phyloP scores from a whole-genome alignment of 1,140 invertebrate species.

The Aradophagus sp. region DNA sequence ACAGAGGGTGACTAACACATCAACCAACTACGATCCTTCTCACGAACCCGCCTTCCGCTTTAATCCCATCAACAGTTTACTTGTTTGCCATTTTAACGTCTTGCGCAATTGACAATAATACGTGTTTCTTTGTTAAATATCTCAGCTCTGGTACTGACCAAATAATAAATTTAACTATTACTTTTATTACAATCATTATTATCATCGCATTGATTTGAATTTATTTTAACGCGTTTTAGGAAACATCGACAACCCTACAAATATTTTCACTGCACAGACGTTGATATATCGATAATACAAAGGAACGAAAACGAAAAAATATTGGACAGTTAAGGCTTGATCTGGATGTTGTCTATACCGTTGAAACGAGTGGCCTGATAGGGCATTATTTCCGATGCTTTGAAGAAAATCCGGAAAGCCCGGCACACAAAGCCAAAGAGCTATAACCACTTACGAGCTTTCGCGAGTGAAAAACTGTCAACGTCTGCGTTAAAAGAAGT shows the following conservation, averaged over 20 bases:
- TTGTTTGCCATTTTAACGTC: conserved; percentile 37
- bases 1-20: conserved; percentile 64
- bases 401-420: conserved; percentile 53
- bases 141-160: neutral
- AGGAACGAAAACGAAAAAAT: conserved; percentile 20
- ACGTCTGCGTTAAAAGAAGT: conserved; percentile 56
- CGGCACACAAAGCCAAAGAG: conserved; percentile 60
- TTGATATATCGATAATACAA: conserved; percentile 2
- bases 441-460: conserved; percentile 64
- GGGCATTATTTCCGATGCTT: conserved; percentile 58
- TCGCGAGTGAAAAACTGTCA: conserved; percentile 58
- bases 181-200: too few species aligned
- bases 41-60: conserved; percentile 36
- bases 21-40: conserved; percentile 47
- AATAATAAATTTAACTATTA: too few species aligned
- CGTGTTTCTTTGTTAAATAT: too few species aligned
- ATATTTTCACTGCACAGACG: too few species aligned
- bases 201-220: too few species aligned
- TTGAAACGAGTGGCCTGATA: conserved; percentile 44
- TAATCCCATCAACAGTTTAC: conserved; percentile 46
- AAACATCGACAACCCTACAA: too few species aligned
- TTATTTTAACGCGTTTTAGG: too few species aligned
- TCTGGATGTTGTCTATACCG: conserved; percentile 38
- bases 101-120: conserved; percentile 29
- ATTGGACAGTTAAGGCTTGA: conserved; percentile 27